Conservation (phyloP, 2,888 invertebrate genomes). For the Argyra leucocephala region DNA sequence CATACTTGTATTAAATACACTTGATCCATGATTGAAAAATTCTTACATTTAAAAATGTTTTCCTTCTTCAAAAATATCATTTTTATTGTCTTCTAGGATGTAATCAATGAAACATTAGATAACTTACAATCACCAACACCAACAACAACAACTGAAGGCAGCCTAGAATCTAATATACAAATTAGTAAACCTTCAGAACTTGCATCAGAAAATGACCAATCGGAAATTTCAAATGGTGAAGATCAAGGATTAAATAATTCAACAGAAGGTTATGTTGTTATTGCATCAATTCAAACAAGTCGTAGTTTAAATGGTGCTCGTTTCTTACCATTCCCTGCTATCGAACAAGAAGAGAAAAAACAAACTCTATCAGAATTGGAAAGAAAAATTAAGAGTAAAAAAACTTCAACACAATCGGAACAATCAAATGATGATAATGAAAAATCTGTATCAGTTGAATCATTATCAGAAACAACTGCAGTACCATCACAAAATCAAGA, state of each 20-base stretch:
- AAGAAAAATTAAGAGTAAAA: constrained; percentile 37
- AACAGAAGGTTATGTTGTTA: constrained; percentile 73
- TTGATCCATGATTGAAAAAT: no score
- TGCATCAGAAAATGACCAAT: constrained; percentile 19
- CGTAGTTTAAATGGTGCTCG: constrained; percentile 77
- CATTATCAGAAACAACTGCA: constrained; percentile 27
- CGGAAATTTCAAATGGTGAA: not conserved
- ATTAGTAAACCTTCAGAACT: constrained; percentile 11
- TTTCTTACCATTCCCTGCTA: constrained; percentile 67
- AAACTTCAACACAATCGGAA: constrained; percentile 19
- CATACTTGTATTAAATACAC: no score
- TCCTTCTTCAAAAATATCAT: not conserved
- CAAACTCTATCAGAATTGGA: constrained; percentile 54
- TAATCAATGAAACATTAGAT: not conserved
- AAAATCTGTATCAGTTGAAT: constrained; percentile 26
- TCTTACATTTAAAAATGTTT: no score
- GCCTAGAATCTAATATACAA: constrained; percentile 12
- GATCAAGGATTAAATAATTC: constrained; percentile 42
- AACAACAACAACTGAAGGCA: constrained; percentile 12
- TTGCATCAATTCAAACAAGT: constrained; percentile 79
- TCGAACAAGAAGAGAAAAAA: constrained; percentile 66
- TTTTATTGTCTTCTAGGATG: not conserved
- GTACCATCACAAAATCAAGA: constrained; percentile 28
- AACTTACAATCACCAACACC: no score
- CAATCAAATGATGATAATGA: constrained; percentile 18